Base-by-base conservation (phyloP, 2,797 vertebrate species). In the Ctenopoma multispine region DNA sequence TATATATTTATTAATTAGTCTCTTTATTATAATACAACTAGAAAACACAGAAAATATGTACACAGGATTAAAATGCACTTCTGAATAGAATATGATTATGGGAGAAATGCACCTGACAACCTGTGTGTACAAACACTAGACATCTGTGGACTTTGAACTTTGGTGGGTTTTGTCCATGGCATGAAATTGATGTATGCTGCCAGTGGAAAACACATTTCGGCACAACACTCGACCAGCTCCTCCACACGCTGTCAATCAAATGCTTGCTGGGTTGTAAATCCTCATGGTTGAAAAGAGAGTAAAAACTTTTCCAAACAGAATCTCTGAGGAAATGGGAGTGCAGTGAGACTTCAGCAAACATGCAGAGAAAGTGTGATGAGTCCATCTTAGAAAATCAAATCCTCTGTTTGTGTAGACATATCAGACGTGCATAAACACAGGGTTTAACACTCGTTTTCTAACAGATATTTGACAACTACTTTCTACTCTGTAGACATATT, bases 161-260 rank as follows among this genome's bases (percentile, higher is more conserved):
- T n/a, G n/a, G n/a, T n/a, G n/a, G n/a, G n/a, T n/a, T 36, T 62
- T 46, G 36, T 24, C 14, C 18, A 21, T 36, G 20, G n/a, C 1
- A 7, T 63, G 18, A 59, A 41, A n/a, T 17, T 40, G 23, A 24
- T 44, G 48, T 29, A 17, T 0, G 7, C 17, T 2, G 24, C 21
- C 62, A 44, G 38, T 1, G 1, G 54, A 27, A 40, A 63, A 46
- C 13, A 5, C 9, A 67, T 34, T 34, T 56, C 20, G 49, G 44
- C 48, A 53, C 56, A 63, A 18, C 34, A 38, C 34, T 56, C 15
- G 29, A 18, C 57, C 54, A 29, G 56, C 53, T 59, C 21, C 48
- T 41, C 12, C 17, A 31, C 27, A 34, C 0, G 70, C 74, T 59
- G 74, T 78, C 81, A 58, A 14, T 80, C 74, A 75, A 17, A 65